These are phyloP conservation scores for Drosophila malerkotliana DNA, from an alignment of 1,140 invertebrate genomes.

Conservation along the genomic window DNA sequence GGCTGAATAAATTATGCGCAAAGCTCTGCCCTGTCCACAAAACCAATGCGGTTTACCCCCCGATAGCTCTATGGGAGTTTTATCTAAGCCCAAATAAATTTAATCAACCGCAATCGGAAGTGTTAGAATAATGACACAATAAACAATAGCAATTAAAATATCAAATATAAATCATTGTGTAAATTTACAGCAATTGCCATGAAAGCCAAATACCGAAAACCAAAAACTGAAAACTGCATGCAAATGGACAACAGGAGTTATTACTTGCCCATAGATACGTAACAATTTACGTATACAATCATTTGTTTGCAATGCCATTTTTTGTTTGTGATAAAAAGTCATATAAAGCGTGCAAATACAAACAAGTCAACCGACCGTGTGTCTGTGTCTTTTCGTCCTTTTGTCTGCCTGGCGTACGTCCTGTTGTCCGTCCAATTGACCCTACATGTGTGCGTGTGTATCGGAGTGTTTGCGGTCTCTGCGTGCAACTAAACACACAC, in stretches of 20 bases:
- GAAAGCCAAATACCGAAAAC: slow-evolving; percentile 47
- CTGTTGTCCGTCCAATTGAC: slow-evolving; percentile 15
- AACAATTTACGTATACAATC: slow-evolving; percentile 17
- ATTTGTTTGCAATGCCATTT: slow-evolving; percentile 30
- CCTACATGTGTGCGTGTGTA: slow-evolving; percentile 16
- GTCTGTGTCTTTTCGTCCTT: slow-evolving; percentile 18
- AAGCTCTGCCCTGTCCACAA: slow-evolving; percentile 45
- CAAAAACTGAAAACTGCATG: slow-evolving; percentile 44
- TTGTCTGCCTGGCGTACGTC: slow-evolving; percentile 4
- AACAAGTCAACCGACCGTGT: slow-evolving; percentile 42
- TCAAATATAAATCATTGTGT: slow-evolving; percentile 80
- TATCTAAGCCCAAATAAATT: slow-evolving; percentile 79
- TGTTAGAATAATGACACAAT: slow-evolving; percentile 82
- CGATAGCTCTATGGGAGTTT: slow-evolving; percentile 26
- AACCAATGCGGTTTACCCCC: slow-evolving; percentile 63
- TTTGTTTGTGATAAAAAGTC: slow-evolving; percentile 55
- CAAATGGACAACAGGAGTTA: slow-evolving; percentile 56
- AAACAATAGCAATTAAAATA: slow-evolving; percentile 82
- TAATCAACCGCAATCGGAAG: slow-evolving; percentile 81
- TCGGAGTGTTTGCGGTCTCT: slow-evolving; percentile 31
- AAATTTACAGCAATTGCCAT: slow-evolving; percentile 74
- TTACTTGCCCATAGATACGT: slow-evolving; percentile 44
- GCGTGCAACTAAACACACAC: slow-evolving; percentile 57
- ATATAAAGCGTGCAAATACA: slow-evolving; percentile 71
- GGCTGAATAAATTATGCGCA: slow-evolving; percentile 67